Conservation (phyloP, 2,888 invertebrate genomes). For the Odontocerum albicorne region DNA sequence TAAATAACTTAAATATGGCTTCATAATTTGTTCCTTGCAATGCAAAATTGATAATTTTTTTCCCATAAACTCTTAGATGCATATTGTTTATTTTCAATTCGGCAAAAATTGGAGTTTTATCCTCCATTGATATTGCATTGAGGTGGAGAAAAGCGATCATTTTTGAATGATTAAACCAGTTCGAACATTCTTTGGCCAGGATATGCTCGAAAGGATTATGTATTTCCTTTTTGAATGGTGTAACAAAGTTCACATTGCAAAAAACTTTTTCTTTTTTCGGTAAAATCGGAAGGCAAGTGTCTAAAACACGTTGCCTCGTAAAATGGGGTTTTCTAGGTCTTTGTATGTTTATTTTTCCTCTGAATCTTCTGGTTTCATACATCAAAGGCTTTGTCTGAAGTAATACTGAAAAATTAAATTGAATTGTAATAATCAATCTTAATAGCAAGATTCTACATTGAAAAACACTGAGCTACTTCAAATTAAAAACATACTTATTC, state of each 20-base stretch:
- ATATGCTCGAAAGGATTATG: slow-evolving; percentile 74
- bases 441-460: no score
- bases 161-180: slow-evolving; percentile 71
- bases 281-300: slow-evolving; percentile 66
- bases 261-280: slow-evolving; percentile 55
- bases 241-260: slow-evolving; percentile 46
- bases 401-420: slow-evolving; percentile 54
- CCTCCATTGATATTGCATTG: slow-evolving; percentile 69
- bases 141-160: slow-evolving; percentile 72
- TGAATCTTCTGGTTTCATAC: slow-evolving; percentile 64
- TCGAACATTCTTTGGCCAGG: slow-evolving; percentile 68
- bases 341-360: slow-evolving; percentile 78
- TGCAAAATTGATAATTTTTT: slow-evolving; percentile 65
- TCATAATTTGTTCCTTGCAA: slow-evolving; percentile 69
- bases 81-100: slow-evolving; percentile 67
- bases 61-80: slow-evolving; percentile 68
- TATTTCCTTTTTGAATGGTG: slow-evolving; percentile 40
- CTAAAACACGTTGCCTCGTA: slow-evolving; percentile 65
- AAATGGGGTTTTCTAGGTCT: slow-evolving; percentile 72
- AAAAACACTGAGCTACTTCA: no score
- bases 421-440: no score
- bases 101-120: slow-evolving; percentile 65
- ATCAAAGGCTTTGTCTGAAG: slow-evolving; percentile 49
- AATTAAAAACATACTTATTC: no score
- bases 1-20: slow-evolving; percentile 63